Conservation (phyloP, 2,888 invertebrate species). For the Gastracanthus pulcherrimus region DNA sequence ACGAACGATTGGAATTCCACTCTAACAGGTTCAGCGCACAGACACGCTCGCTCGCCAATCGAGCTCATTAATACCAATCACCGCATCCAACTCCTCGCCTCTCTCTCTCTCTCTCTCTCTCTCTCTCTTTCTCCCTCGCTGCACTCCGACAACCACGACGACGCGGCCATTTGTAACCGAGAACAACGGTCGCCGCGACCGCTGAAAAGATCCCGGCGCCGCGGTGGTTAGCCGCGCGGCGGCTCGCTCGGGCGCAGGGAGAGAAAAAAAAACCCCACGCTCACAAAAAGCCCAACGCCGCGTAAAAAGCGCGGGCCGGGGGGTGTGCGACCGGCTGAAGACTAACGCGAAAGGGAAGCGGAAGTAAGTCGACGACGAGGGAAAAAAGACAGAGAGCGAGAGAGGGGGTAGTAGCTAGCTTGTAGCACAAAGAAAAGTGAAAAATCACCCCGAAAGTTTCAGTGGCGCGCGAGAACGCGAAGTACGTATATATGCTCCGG, state of each 20-base stretch:
- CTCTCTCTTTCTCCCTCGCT: too few species aligned
- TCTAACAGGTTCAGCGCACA: too few species aligned
- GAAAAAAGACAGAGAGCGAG: neutral
- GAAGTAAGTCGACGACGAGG: slow-evolving; percentile 45
- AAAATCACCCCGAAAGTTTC: slow-evolving; percentile 52
- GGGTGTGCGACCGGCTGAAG: too few species aligned
- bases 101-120: too few species aligned
- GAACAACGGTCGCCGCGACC: neutral
- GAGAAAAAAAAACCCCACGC: too few species aligned
- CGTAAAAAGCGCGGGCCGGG: slow-evolving; percentile 29
- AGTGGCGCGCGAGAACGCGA: neutral
- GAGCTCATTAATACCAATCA: too few species aligned
- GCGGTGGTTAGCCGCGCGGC: neutral
- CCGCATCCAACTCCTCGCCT: too few species aligned
- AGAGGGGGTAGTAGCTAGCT: neutral
- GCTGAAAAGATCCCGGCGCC: slow-evolving; percentile 3
- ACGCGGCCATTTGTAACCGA: slow-evolving; percentile 41
- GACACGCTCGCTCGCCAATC: too few species aligned
- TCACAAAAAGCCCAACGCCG: slow-evolving; percentile 12
- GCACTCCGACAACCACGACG: too few species aligned
- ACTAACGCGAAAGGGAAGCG: slow-evolving; percentile 51
- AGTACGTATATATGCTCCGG: too few species aligned
- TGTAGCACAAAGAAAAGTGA: slow-evolving; percentile 51
- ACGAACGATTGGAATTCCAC: too few species aligned
- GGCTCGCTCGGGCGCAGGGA: neutral